phyloP scores from a whole-genome alignment of 2,797 vertebrate species.

The Pseudomugil gertrudae region DNA sequence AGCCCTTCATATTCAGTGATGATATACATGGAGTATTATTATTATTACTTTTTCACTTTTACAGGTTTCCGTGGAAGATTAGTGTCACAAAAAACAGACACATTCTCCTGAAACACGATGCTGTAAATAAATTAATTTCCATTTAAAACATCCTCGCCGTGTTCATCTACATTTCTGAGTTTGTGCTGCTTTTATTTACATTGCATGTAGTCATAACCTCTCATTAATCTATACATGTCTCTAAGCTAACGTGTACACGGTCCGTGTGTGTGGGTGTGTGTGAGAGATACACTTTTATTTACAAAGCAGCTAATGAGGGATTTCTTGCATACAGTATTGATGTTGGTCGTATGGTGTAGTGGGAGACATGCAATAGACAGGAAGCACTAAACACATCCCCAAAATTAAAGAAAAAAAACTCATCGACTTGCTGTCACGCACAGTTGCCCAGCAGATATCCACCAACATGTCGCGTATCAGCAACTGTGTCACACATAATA shows the following conservation, averaged over 20 bases:
- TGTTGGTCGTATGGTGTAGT: not conserved
- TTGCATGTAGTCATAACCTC: too few species aligned
- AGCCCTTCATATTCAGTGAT: too few species aligned
- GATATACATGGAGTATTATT: not conserved
- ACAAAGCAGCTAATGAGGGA: conserved; percentile 27
- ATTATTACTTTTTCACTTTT: not conserved
- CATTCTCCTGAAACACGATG: not conserved
- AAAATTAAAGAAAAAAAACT: conserved; percentile 11
- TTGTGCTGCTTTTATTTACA: not conserved
- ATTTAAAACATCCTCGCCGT: not conserved
- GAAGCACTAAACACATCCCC: not conserved
- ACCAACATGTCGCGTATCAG: conserved; percentile 34
- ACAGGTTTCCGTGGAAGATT: not conserved
- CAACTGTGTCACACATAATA: conserved; percentile 39
- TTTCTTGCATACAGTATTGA: conserved; percentile 6
- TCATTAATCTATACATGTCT: not conserved
- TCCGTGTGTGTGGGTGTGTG: not conserved
- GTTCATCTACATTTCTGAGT: not conserved
- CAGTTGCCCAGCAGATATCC: conserved; percentile 33
- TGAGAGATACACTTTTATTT: conserved; percentile 27
- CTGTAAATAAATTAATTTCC: not conserved
- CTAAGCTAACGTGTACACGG: not conserved
- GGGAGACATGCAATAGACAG: not conserved
- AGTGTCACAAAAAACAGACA: not conserved
- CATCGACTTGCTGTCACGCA: conserved; percentile 37